Percentiles rank a stretch among this genome's conserved stretches.
phyloP scores from a whole-genome alignment of 2,797 vertebrate genomes.

The Cynodonichthys magdalenae region DNA sequence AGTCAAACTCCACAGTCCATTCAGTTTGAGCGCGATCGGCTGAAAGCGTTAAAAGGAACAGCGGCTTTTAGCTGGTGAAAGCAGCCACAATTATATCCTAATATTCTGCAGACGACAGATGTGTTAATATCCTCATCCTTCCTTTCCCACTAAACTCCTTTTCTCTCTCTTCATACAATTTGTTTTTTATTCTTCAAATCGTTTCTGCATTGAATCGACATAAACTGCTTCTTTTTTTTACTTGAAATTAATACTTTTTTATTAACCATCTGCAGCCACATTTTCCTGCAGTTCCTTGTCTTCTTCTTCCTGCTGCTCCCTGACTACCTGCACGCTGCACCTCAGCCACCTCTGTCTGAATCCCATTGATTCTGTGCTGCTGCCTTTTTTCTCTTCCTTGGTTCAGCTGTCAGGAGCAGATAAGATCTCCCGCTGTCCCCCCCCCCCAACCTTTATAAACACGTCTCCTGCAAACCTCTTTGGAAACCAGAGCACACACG shows the following conservation, averaged over 20 bases:
- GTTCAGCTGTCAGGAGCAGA: constrained; percentile 53
- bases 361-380: constrained; percentile 50
- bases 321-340: constrained; percentile 12
- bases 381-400: constrained; percentile 10
- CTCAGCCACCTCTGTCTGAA: constrained; percentile 30
- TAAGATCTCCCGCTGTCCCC: constrained; percentile 46
- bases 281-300: constrained; percentile 8
- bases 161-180: constrained; percentile 6
- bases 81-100: constrained; percentile 34
- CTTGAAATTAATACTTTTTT: constrained; percentile 32
- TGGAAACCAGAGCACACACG: constrained; percentile 16
- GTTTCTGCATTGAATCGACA: constrained; percentile 26
- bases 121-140: constrained; percentile 39
- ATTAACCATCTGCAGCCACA: constrained; percentile 59
- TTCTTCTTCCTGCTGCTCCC: constrained; percentile 21
- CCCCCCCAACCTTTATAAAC: constrained; percentile 44
- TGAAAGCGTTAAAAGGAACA: constrained; percentile 36
- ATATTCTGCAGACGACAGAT: constrained; percentile 50
- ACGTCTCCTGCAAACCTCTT: constrained; percentile 31
- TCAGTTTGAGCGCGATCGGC: constrained; percentile 41
- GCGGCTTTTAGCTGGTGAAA: constrained; percentile 19
- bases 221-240: constrained; percentile 2
- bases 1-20: constrained; percentile 31
- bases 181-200: constrained; percentile 26
- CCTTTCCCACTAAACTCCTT: constrained; percentile 31